These are phyloP conservation scores for Hylomyscus alleni DNA, from an alignment of 2,797 vertebrate genomes.

Conservation along the genomic window DNA sequence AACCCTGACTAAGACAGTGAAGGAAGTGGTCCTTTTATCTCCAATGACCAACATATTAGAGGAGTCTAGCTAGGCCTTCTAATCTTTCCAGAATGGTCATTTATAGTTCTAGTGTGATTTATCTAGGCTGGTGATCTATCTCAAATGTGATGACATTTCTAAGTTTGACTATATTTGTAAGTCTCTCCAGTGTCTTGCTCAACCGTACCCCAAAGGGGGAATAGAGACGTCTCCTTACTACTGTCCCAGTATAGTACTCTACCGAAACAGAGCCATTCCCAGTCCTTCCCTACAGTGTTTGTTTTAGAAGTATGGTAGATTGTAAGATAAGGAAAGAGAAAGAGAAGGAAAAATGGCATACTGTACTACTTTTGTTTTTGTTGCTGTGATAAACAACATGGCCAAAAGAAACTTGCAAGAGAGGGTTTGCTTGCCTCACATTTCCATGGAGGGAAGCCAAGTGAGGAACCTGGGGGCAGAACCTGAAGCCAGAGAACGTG, in stretches of 20 bases:
- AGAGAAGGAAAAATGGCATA: not conserved
- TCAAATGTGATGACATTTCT: not conserved
- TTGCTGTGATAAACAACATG: not conserved
- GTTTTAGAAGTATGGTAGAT: not conserved
- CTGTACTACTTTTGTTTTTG: not conserved
- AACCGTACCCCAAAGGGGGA: not conserved
- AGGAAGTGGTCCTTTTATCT: not conserved
- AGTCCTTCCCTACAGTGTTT: not conserved
- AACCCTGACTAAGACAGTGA: too few relatives aligned
- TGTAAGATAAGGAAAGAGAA: not conserved
- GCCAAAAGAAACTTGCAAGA: not conserved
- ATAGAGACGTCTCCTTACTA: not conserved
- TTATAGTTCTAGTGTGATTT: not conserved
- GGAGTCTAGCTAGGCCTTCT: not conserved
- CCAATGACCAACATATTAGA: not conserved
- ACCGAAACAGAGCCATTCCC: not conserved
- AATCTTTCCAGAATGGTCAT: not conserved
- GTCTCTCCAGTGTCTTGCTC: not conserved
- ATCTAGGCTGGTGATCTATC: not conserved
- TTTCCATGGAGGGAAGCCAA: not conserved
- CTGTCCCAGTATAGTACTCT: not conserved
- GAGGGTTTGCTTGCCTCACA: not conserved
- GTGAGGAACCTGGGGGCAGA: not conserved
- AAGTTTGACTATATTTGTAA: not conserved
- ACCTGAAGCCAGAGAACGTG: not conserved